Evolutionary conservation across 1,140 invertebrate species (phyloP).

Genomic region (Octopus bimaculoides): DNA sequence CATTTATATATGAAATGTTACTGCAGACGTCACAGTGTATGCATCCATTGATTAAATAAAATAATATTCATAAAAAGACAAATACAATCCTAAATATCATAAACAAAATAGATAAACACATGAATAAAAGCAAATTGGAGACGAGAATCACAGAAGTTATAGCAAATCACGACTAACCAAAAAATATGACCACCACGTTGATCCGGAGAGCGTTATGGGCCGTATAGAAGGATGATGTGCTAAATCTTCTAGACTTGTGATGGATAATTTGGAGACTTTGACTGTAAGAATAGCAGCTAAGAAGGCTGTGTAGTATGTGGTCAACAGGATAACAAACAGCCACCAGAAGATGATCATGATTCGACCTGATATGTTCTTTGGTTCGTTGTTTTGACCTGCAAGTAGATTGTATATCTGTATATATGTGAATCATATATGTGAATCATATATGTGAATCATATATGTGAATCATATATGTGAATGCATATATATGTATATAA

Average conservation of each 20-base stretch:
- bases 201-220: neutral
- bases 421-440: no score
- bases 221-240: neutral
- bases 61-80: no score
- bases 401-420: neutral
- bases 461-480: no score
- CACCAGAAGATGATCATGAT: constrained; percentile 30
- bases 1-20: no score
- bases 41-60: no score
- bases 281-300: constrained; percentile 33
- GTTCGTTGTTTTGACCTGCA: constrained; percentile 37
- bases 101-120: no score
- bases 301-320: constrained; percentile 31
- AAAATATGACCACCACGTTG: neutral
- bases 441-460: no score
- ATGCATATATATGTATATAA: no score
- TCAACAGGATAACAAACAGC: constrained; percentile 31
- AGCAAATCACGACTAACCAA: neutral
- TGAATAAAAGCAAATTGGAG: no score
- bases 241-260: constrained; percentile 27
- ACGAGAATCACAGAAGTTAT: no score
- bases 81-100: no score
- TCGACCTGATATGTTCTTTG: constrained; percentile 65
- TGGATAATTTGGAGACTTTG: constrained; percentile 25
- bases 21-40: no score